Evolutionary conservation across 2,113 vertebrate genomes (phyloP).

Genomic region (Syngnathus floridae): DNA sequence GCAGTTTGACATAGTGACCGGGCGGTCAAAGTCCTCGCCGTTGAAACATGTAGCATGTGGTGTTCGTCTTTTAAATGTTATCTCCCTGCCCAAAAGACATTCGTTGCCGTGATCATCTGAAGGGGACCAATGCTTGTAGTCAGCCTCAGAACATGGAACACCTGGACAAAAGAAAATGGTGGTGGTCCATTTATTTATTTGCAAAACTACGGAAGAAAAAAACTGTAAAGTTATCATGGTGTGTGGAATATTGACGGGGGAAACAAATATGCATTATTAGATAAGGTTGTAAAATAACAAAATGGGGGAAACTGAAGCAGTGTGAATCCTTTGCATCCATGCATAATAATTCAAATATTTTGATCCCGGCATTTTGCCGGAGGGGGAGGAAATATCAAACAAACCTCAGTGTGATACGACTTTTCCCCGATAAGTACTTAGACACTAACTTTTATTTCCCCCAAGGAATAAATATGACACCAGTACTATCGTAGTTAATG

Average conservation of each 20-base stretch:
- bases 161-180: constrained; percentile 61
- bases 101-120: constrained; percentile 91
- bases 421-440: too few relatives aligned
- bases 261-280: background rate
- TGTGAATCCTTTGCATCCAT: background rate
- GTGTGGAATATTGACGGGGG: background rate
- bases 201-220: background rate
- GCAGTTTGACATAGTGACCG: constrained; percentile 87
- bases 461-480: background rate
- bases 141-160: constrained; percentile 87
- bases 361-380: background rate
- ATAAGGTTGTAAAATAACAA: background rate
- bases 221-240: background rate
- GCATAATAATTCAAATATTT: background rate
- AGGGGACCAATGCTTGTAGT: constrained; percentile 96
- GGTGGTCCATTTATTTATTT: background rate
- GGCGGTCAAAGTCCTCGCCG: constrained; percentile 92
- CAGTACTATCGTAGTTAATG: background rate
- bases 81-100: constrained; percentile 87
- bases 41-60: constrained; percentile 95
- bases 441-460: background rate
- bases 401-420: too few relatives aligned
- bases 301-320: background rate
- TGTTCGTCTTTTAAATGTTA: constrained; percentile 86
- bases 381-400: background rate